Conservation (phyloP, 2,113 vertebrate species). For the Centropus unirufus region DNA sequence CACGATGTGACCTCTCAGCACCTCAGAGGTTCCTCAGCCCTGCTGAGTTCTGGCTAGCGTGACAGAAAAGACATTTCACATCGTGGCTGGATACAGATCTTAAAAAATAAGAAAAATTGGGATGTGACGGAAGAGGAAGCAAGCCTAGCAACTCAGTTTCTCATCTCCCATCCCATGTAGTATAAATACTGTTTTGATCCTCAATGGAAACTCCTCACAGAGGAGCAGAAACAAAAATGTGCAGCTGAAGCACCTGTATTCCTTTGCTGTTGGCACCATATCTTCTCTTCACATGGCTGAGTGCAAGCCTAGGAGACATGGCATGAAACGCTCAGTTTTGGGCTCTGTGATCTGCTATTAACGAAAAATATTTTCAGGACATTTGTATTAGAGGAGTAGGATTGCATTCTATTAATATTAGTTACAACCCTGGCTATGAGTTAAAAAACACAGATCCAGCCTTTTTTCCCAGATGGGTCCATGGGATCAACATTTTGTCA, state of each 20-base stretch:
- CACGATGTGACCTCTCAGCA: neutral
- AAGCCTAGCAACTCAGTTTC: neutral
- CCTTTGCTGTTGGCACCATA: neutral
- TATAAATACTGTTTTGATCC: neutral
- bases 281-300: neutral
- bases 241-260: neutral
- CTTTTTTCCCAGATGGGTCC: neutral
- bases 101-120: neutral
- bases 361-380: neutral
- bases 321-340: neutral
- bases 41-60: neutral
- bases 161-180: neutral
- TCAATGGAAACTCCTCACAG: neutral
- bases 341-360: neutral
- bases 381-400: neutral
- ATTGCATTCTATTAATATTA: neutral
- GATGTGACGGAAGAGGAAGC: neutral
- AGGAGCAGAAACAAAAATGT: neutral
- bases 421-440: neutral
- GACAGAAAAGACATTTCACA: accelerated
- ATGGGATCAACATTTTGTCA: neutral
- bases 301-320: neutral
- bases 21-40: accelerated
- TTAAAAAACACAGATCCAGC: neutral
- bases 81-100: neutral